phyloP scores from a whole-genome alignment of 92 coral and sea anemone genomes.

The Palythoa caribaeorum region DNA sequence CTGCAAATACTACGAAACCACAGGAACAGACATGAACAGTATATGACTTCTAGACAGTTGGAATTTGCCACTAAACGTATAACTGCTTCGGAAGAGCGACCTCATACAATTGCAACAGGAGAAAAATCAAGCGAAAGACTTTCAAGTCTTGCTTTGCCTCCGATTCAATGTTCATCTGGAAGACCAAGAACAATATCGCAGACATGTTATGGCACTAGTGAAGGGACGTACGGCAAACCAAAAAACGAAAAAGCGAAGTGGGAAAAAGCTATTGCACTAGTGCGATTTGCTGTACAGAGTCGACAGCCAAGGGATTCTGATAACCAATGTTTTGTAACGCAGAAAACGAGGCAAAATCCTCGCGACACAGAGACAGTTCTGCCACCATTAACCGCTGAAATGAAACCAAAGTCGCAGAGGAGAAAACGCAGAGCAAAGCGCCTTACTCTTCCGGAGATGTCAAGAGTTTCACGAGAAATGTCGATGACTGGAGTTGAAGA shows the following conservation, averaged over 20 bases:
- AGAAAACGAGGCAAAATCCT: conserved; percentile 6
- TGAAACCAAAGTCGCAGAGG: conserved; percentile 30
- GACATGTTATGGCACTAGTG: not conserved
- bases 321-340: conserved; percentile 56
- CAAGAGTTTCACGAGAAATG: conserved; percentile 74
- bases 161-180: conserved; percentile 44
- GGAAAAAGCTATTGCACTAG: conserved; percentile 87
- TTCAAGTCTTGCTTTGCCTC: conserved; percentile 58
- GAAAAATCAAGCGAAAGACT: conserved; percentile 29
- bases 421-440: conserved; percentile 56
- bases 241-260: conserved; percentile 58
- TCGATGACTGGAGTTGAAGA: conserved; percentile 78
- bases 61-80: conserved; percentile 86
- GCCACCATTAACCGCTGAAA: conserved; percentile 47
- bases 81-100: conserved; percentile 83
- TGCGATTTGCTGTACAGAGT: conserved; percentile 75
- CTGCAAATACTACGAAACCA: conserved; percentile 69
- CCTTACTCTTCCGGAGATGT: conserved; percentile 82
- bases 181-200: conserved; percentile 16
- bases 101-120: conserved; percentile 61
- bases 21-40: conserved; percentile 79
- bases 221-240: conserved; percentile 5
- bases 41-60: conserved; percentile 84
- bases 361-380: not conserved
- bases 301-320: conserved; percentile 43